phyloP scores from a whole-genome alignment of 2,113 vertebrate species.

The Elgaria multicarinata region DNA sequence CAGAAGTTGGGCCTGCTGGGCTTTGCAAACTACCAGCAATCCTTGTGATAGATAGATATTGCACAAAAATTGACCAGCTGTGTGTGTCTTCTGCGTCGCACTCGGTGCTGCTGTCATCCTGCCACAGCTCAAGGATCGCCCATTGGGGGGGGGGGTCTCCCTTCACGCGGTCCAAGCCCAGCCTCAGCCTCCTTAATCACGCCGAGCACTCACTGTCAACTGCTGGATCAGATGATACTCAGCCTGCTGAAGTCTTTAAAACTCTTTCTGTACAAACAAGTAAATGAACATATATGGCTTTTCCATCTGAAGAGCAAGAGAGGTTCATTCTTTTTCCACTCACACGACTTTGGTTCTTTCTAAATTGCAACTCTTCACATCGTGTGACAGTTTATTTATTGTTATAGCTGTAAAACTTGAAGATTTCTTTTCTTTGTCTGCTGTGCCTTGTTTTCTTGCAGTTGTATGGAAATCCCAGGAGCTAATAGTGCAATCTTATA shows the following conservation, averaged over 20 bases:
- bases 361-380: not conserved
- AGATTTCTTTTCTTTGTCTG: not conserved
- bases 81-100: not conserved
- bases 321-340: not conserved
- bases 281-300: not conserved
- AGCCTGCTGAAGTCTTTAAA: fast-evolving
- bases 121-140: not conserved
- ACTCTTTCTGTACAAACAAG: not conserved
- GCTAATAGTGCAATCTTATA: not conserved
- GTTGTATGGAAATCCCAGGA: fast-evolving
- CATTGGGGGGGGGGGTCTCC: not conserved
- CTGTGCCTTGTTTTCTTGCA: not conserved
- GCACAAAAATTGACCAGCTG: not conserved
- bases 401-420: fast-evolving
- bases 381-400: not conserved
- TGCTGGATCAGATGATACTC: fast-evolving
- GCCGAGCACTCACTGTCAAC: not conserved
- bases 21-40: not conserved
- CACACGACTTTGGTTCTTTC: not conserved
- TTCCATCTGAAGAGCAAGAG: not conserved
- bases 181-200: not conserved
- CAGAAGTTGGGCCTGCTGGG: not conserved
- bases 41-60: not conserved
- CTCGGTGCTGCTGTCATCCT: not conserved
- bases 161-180: not conserved